phyloP scores from a whole-genome alignment of 2,888 invertebrate genomes.

The Drosophila lacicola region DNA sequence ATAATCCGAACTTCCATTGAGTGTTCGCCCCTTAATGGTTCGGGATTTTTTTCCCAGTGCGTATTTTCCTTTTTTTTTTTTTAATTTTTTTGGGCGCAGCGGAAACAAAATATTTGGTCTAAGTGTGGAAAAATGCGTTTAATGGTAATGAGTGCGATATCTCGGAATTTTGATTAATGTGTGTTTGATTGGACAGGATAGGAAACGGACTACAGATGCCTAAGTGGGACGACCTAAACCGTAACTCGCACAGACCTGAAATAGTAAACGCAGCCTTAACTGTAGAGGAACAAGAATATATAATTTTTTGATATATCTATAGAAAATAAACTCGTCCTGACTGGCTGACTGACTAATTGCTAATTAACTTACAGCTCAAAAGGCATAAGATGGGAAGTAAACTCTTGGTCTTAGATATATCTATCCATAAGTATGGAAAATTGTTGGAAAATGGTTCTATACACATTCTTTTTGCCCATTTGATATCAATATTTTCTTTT shows the following conservation, averaged over 20 bases:
- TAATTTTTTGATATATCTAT: no score
- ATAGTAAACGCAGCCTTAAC: no score
- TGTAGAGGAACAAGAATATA: no score
- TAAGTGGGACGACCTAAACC: conserved; percentile 4
- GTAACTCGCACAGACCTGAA: background rate
- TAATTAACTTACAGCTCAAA: no score
- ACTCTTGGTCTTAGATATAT: no score
- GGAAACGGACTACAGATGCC: conserved; percentile 20
- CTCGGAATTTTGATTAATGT: conserved; percentile 59
- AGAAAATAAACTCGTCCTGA: no score
- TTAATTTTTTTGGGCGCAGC: conserved; percentile 21
- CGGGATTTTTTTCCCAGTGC: conserved; percentile 20
- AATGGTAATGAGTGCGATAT: conserved; percentile 38
- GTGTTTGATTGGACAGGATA: conserved; percentile 49
- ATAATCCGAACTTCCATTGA: conserved; percentile 59
- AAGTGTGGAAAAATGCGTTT: conserved; percentile 51
- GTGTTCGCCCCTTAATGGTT: conserved; percentile 62
- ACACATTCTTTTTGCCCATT: no score
- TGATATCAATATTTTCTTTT: no score
- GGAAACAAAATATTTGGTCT: conserved; percentile 39
- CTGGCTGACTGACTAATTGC: no score
- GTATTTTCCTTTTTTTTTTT: conserved; percentile 6
- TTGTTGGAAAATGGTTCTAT: no score
- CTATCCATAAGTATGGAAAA: no score
- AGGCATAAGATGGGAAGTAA: no score